A percentile compares a stretch with the other conserved stretches of the same genome.
Evolutionary conservation across 2,888 invertebrate species (phyloP).

Genomic region (Pristionchus arcanus): DNA sequence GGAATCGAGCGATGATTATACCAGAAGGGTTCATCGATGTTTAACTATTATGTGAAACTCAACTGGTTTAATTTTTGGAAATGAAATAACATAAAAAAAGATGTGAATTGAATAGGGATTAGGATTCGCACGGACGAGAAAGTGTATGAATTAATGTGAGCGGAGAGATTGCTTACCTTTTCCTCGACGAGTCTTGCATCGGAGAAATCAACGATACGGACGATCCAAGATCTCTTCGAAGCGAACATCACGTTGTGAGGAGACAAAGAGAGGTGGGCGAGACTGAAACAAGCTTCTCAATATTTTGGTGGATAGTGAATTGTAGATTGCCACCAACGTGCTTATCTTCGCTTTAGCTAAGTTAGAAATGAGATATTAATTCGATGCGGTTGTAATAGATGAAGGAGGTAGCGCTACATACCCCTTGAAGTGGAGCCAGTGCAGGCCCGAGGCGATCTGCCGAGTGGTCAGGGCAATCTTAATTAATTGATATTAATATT

Average conservation of each 20-base stretch:
- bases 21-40: too few relatives aligned
- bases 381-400: too few relatives aligned
- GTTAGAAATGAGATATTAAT: too few relatives aligned
- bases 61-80: not conserved
- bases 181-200: constrained; percentile 86
- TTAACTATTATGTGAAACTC: not conserved
- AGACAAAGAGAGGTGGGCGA: constrained; percentile 91
- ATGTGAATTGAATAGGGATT: too few relatives aligned
- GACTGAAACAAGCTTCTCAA: constrained; percentile 79
- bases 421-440: constrained; percentile 96
- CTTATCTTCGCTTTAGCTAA: too few relatives aligned
- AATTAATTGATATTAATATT: not conserved
- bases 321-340: too few relatives aligned
- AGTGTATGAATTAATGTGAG: too few relatives aligned
- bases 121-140: too few relatives aligned
- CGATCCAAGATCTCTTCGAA: constrained; percentile 84
- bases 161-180: constrained; percentile 29
- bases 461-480: constrained; percentile 89
- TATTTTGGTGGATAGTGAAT: too few relatives aligned
- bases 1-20: too few relatives aligned
- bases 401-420: constrained; percentile 56
- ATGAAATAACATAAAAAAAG: too few relatives aligned
- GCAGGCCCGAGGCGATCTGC: constrained; percentile 91
- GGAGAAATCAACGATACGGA: constrained; percentile 94
- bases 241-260: constrained; percentile 96